Evolutionary conservation across 1,140 invertebrate genomes (phyloP).

Genomic region (Drosophila kepulauana): DNA sequence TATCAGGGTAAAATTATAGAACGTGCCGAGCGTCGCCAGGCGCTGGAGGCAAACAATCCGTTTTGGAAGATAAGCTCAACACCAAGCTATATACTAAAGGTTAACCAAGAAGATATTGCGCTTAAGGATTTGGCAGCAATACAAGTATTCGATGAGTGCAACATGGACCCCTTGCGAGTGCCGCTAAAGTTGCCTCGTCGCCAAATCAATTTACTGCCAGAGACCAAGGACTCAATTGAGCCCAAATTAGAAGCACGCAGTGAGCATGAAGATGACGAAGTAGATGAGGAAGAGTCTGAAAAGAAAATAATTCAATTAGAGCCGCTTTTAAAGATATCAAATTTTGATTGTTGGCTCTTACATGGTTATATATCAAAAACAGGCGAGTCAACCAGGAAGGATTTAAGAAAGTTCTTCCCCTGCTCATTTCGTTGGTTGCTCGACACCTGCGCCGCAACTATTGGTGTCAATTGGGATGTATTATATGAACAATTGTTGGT

Average conservation of each 20-base stretch:
- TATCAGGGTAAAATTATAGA: conserved; percentile 42
- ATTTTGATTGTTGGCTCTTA: conserved; percentile 82
- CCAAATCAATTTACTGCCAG: conserved; percentile 4
- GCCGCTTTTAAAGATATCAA: conserved; percentile 61
- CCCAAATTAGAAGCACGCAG: too few relatives aligned
- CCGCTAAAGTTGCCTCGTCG: conserved; percentile 56
- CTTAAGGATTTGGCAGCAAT: conserved; percentile 49
- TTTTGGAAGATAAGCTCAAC: conserved; percentile 33
- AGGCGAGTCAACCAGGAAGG: conserved; percentile 53
- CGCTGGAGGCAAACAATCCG: conserved; percentile 46
- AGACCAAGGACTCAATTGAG: neutral
- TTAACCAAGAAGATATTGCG: conserved; percentile 35
- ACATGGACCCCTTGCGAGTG: conserved; percentile 57
- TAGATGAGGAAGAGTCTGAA: too few relatives aligned
- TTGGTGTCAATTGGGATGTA: conserved; percentile 84
- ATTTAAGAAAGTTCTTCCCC: conserved; percentile 84
- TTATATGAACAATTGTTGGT: conserved; percentile 85
- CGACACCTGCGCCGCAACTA: conserved; percentile 85
- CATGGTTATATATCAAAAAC: conserved; percentile 44
- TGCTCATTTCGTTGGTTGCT: conserved; percentile 86
- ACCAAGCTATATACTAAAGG: conserved; percentile 39
- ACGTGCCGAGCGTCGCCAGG: neutral
- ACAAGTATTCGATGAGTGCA: conserved; percentile 56
- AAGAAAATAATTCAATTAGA: neutral
- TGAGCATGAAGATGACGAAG: too few relatives aligned